Evolutionary conservation across 2,797 vertebrate genomes (phyloP).

Genomic region (Galagoides demidoff): DNA sequence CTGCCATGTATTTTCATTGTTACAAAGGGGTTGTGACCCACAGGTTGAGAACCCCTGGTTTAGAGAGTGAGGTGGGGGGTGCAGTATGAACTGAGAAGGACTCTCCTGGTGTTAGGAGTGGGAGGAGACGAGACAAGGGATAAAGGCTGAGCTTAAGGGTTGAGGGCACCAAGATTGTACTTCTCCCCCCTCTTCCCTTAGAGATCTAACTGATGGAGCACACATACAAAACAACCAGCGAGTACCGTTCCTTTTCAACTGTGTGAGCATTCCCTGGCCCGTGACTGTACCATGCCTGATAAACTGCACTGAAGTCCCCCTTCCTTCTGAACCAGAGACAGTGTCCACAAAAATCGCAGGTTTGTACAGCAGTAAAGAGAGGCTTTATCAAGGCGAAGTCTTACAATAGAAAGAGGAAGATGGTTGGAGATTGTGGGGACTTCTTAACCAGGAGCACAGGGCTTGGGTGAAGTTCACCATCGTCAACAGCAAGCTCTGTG

Average conservation of each 20-base stretch:
- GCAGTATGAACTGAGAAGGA: background rate
- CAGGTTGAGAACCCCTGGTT: too few species aligned
- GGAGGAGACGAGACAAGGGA: background rate
- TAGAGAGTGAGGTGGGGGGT: background rate
- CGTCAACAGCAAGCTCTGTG: background rate
- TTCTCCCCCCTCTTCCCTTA: background rate
- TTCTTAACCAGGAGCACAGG: background rate
- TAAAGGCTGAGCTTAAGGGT: background rate
- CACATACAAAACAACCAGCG: accelerated
- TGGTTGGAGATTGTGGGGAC: background rate
- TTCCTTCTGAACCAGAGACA: background rate
- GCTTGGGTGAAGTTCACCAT: background rate
- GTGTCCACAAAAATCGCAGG: background rate
- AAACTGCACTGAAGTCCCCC: background rate
- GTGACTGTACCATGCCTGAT: background rate
- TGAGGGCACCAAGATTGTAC: background rate
- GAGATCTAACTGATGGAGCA: background rate
- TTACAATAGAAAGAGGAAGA: accelerated
- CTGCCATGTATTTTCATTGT: too few species aligned
- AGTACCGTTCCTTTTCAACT: background rate
- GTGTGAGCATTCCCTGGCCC: accelerated
- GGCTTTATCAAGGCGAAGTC: background rate
- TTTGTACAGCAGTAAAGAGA: background rate
- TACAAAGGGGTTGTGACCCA: too few species aligned
- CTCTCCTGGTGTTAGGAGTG: background rate